phyloP scores from a whole-genome alignment of 1,140 invertebrate species.

The Gonioctena quinquepunctata region DNA sequence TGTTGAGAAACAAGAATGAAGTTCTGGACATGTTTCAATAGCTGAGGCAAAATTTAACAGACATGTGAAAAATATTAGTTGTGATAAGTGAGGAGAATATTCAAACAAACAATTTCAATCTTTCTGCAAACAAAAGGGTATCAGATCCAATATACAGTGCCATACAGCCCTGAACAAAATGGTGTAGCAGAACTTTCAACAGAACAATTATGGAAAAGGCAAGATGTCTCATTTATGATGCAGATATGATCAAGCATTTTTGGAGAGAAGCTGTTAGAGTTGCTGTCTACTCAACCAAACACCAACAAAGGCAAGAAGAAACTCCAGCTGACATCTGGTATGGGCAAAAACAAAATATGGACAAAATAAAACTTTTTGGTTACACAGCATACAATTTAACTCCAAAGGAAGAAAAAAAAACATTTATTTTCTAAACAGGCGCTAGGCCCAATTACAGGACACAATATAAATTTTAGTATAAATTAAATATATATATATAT shows the following conservation, averaged over 20 bases:
- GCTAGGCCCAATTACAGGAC: no score
- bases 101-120: slow-evolving; percentile 26
- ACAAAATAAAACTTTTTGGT: slow-evolving; percentile 52
- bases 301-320: slow-evolving; percentile 23
- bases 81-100: slow-evolving; percentile 35
- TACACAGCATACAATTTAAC: slow-evolving; percentile 36
- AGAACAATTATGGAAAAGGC: slow-evolving; percentile 47
- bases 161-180: slow-evolving; percentile 52
- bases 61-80: slow-evolving; percentile 35
- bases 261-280: slow-evolving; percentile 46
- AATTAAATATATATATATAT: no score
- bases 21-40: slow-evolving; percentile 38
- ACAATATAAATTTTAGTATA: no score
- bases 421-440: no score
- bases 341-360: slow-evolving; percentile 31
- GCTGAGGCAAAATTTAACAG: slow-evolving; percentile 41
- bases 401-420: slow-evolving; percentile 31
- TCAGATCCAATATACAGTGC: slow-evolving; percentile 32
- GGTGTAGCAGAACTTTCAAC: slow-evolving; percentile 52
- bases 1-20: slow-evolving; percentile 47
- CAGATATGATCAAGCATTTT: slow-evolving; percentile 34
- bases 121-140: slow-evolving; percentile 35
- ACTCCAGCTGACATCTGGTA: slow-evolving; percentile 29
- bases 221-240: slow-evolving; percentile 45
- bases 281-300: slow-evolving; percentile 56